Evolutionary conservation across 2,888 invertebrate genomes (phyloP).

Genomic region (Leptopterna dolabrata): DNA sequence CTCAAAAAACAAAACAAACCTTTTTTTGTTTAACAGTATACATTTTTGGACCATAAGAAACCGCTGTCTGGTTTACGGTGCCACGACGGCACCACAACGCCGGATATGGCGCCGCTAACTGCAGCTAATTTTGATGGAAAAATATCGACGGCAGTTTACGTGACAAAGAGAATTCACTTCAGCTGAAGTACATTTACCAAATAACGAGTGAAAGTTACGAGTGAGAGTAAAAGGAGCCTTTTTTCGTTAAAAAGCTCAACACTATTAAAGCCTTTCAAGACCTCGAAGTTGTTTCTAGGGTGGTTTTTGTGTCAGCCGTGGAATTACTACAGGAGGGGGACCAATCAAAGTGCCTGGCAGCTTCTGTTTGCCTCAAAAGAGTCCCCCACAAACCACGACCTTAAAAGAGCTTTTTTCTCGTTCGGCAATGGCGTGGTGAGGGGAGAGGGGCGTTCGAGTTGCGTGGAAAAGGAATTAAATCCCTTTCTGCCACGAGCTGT

Average conservation of each 20-base stretch:
- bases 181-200: neutral
- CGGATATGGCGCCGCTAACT: too few relatives aligned
- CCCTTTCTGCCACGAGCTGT: neutral
- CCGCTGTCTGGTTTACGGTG: too few relatives aligned
- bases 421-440: neutral
- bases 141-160: too few relatives aligned
- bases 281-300: neutral
- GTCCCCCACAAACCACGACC: neutral
- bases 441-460: neutral
- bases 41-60: too few relatives aligned
- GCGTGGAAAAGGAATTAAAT: neutral
- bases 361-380: neutral
- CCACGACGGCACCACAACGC: too few relatives aligned
- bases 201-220: neutral
- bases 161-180: too few relatives aligned
- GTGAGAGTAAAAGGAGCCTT: neutral
- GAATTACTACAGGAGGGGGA: neutral
- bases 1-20: too few relatives aligned
- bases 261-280: conserved; percentile 7
- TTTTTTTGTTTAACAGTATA: too few relatives aligned
- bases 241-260: conserved; percentile 1
- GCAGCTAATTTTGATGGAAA: too few relatives aligned
- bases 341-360: conserved; percentile 1
- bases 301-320: neutral
- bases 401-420: neutral